A percentile compares a stretch with the other conserved stretches of the same genome.
phyloP scores from a whole-genome alignment of 2,888 invertebrate species.

The Operophtera brumata region DNA sequence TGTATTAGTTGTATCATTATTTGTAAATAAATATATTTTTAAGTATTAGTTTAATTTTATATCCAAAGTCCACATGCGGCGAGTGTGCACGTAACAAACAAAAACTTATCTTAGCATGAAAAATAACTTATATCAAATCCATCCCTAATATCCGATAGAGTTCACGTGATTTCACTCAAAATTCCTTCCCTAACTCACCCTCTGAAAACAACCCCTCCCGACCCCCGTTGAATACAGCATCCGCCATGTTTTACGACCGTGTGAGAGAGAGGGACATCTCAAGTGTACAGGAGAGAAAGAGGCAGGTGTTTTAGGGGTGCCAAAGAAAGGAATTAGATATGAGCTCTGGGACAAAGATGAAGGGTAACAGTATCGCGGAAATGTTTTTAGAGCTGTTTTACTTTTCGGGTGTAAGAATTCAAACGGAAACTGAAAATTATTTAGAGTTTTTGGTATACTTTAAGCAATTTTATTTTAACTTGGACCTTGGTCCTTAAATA shows the following conservation, averaged over 20 bases:
- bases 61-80: no score
- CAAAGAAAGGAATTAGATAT: conserved; percentile 51
- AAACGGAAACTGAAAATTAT: no score
- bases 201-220: conserved; percentile 53
- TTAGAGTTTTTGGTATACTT: no score
- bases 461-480: no score
- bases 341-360: conserved; percentile 50
- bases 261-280: conserved; percentile 37
- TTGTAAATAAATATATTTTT: no score
- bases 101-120: conserved; percentile 1
- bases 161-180: conserved; percentile 54
- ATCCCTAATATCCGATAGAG: conserved; percentile 54
- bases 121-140: conserved; percentile 51
- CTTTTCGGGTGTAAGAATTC: no score
- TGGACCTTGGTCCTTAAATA: no score
- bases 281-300: conserved; percentile 21
- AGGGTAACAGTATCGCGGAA: conserved; percentile 40
- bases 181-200: conserved; percentile 58
- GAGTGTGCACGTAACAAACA: no score
- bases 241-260: conserved; percentile 66
- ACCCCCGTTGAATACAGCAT: conserved; percentile 58
- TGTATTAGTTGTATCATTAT: no score
- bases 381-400: conserved; percentile 4
- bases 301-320: conserved; percentile 49
- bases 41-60: no score